These are phyloP conservation scores for Heteromurus nitidus DNA, from an alignment of 2,888 invertebrate genomes.

Conservation along the genomic window DNA sequence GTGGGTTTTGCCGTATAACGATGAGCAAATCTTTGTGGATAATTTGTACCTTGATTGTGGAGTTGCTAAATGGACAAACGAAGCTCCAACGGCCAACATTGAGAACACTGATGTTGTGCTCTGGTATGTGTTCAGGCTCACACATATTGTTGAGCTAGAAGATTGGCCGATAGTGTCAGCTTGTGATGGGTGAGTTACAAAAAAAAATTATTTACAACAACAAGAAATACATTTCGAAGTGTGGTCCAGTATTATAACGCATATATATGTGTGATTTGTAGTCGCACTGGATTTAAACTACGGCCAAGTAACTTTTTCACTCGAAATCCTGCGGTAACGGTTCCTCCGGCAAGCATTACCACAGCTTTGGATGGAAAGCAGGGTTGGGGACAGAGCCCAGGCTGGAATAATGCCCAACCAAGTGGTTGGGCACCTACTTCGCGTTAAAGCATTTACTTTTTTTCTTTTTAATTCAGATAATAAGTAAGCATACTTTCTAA, in stretches of 20 bases:
- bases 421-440: not conserved
- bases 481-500: too few species aligned
- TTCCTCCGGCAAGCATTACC: slow-evolving; percentile 39
- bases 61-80: slow-evolving; percentile 33
- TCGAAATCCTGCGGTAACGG: slow-evolving; percentile 55
- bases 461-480: too few species aligned
- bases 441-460: not conserved
- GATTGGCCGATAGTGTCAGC: slow-evolving; percentile 28
- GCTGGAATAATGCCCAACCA: not conserved
- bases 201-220: not conserved
- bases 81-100: slow-evolving; percentile 27
- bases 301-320: slow-evolving; percentile 61
- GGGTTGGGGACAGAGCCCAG: not conserved
- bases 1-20: slow-evolving; percentile 50
- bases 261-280: slow-evolving; percentile 2
- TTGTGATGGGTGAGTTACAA: not conserved
- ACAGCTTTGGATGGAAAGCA: slow-evolving; percentile 26
- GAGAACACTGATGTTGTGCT: slow-evolving; percentile 44
- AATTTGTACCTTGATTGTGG: slow-evolving; percentile 41
- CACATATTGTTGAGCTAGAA: slow-evolving; percentile 22
- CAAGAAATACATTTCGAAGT: not conserved
- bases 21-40: slow-evolving; percentile 46
- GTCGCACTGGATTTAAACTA: slow-evolving; percentile 42
- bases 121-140: slow-evolving; percentile 27
- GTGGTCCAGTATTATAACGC: not conserved